Evolutionary conservation across 2,797 vertebrate species (phyloP).

Genomic region (Eospalax fontanierii): DNA sequence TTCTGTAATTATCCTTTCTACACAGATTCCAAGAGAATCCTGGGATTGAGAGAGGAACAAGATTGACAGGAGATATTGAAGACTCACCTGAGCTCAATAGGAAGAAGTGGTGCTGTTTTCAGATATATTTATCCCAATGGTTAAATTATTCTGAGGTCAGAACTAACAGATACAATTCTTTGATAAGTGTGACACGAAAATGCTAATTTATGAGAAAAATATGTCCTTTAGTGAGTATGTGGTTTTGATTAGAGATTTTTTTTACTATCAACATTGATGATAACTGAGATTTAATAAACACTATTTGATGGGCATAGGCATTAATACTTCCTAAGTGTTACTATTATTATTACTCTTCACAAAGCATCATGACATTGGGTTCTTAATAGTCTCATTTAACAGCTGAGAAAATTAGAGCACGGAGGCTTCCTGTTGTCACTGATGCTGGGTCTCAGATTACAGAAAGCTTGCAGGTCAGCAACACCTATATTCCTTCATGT

Average conservation of each 20-base stretch:
- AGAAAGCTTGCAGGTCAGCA: background rate
- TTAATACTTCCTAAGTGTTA: slow-evolving; percentile 25
- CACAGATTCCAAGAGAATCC: background rate
- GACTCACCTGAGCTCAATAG: background rate
- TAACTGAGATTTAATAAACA: slow-evolving; percentile 32
- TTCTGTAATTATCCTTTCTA: slow-evolving; percentile 4
- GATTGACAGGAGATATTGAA: background rate
- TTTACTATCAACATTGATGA: background rate
- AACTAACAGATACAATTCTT: slow-evolving; percentile 55
- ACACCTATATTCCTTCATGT: background rate
- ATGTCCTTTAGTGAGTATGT: background rate
- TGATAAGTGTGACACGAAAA: slow-evolving; percentile 15
- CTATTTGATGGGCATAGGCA: background rate
- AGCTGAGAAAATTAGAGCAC: background rate
- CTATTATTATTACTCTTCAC: slow-evolving; percentile 34
- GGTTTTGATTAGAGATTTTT: slow-evolving; percentile 43
- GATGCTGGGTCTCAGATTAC: background rate
- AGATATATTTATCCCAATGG: background rate
- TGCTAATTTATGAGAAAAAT: slow-evolving; percentile 3
- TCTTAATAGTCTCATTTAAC: slow-evolving; percentile 3
- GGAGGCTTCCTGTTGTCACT: background rate
- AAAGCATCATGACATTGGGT: background rate
- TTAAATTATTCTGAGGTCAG: slow-evolving; percentile 49
- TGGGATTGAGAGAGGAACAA: background rate
- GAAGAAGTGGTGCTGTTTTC: slow-evolving; percentile 1